Evolutionary conservation across 1,140 invertebrate genomes (phyloP).

Genomic region (Cydia pomonella): DNA sequence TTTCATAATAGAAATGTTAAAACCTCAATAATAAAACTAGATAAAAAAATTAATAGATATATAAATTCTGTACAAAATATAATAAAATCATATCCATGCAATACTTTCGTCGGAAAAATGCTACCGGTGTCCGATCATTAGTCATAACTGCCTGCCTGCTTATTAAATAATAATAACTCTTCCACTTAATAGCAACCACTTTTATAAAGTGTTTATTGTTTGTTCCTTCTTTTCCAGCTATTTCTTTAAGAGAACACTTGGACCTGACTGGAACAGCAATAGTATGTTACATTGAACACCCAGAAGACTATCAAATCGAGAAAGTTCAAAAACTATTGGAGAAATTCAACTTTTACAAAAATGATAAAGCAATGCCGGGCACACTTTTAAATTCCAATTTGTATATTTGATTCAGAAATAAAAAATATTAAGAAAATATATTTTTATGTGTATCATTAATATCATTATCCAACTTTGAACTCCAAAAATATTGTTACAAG

Average conservation of each 20-base stretch:
- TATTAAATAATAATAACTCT: too few species aligned
- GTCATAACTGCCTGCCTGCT: too few species aligned
- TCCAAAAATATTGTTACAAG: too few species aligned
- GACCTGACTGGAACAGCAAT: constrained; percentile 52
- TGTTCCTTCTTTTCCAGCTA: constrained; percentile 54
- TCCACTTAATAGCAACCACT: neutral
- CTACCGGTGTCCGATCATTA: too few species aligned
- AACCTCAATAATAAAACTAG: too few species aligned
- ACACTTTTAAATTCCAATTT: constrained; percentile 63
- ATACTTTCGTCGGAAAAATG: too few species aligned
- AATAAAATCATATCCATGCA: too few species aligned
- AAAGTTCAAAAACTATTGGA: constrained; percentile 57
- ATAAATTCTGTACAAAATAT: too few species aligned
- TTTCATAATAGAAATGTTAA: too few species aligned
- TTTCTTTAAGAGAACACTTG: constrained; percentile 58
- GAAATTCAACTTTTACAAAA: constrained; percentile 52
- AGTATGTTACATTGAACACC: constrained; percentile 60
- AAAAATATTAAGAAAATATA: constrained; percentile 35
- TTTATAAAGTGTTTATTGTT: neutral
- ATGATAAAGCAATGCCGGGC: constrained; percentile 40
- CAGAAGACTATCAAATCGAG: constrained; percentile 55
- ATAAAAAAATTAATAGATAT: too few species aligned
- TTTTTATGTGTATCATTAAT: constrained; percentile 34
- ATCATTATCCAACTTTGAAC: neutral
- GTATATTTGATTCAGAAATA: constrained; percentile 58